Conservation (phyloP, 2,888 invertebrate genomes). For the Pterobdella sp. region DNA sequence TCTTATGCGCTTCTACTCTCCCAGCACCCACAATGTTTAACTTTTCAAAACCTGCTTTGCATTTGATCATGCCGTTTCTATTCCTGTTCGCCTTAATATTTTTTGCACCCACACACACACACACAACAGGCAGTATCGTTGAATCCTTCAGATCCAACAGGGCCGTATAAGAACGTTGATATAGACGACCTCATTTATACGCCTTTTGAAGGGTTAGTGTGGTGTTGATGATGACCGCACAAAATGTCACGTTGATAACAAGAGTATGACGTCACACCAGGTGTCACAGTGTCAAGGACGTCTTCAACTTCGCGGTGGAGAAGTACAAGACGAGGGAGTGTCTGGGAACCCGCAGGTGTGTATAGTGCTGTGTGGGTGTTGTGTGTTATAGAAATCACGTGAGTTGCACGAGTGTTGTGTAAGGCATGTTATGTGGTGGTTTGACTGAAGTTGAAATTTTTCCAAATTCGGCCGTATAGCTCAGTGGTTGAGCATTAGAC, state of each 20-base stretch:
- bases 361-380: no score
- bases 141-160: conserved; percentile 14
- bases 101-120: not conserved
- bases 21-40: no score
- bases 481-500: no score
- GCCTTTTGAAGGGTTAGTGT: conserved; percentile 14
- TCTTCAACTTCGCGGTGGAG: conserved; percentile 70
- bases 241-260: not conserved
- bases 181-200: conserved; percentile 4
- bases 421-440: no score
- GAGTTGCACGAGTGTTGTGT: no score
- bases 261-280: not conserved
- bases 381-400: no score
- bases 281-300: conserved; percentile 55
- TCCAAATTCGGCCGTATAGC: no score
- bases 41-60: no score
- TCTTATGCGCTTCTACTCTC: no score
- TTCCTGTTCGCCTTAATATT: not conserved
- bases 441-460: no score
- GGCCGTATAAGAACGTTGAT: conserved; percentile 26
- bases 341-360: conserved; percentile 72
- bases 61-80: not conserved
- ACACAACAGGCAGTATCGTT: conserved; percentile 26
- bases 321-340: conserved; percentile 68
- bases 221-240: not conserved